phyloP scores from a whole-genome alignment of 2,113 vertebrate genomes.

The Centropus unirufus region DNA sequence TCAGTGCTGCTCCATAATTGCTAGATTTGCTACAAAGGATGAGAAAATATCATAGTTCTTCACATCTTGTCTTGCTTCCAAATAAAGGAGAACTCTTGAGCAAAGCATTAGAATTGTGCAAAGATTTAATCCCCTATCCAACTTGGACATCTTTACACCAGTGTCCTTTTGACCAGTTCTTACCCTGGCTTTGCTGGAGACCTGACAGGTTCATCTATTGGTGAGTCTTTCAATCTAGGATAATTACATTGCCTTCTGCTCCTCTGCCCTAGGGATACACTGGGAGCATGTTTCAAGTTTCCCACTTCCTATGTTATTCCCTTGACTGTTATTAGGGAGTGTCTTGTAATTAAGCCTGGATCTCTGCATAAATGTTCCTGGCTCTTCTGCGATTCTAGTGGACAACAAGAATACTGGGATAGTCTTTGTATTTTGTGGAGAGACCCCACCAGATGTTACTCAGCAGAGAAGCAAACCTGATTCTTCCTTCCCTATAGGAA shows the following conservation, averaged over 20 bases:
- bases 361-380: neutral
- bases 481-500: neutral
- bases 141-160: neutral
- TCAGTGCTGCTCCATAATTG: neutral
- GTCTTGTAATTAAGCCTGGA: neutral
- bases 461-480: neutral
- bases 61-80: neutral
- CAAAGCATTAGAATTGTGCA: neutral
- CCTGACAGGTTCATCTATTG: neutral
- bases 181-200: neutral
- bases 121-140: neutral
- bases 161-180: neutral
- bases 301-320: neutral
- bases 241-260: neutral
- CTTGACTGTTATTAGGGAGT: neutral
- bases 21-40: neutral
- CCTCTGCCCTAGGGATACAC: neutral
- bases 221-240: neutral
- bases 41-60: neutral
- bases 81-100: neutral
- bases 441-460: neutral
- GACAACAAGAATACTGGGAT: neutral
- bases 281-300: neutral
- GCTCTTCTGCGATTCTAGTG: neutral
- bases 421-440: neutral